phyloP scores from a whole-genome alignment of 2,888 invertebrate genomes.

The Caenorhabditis sp. region DNA sequence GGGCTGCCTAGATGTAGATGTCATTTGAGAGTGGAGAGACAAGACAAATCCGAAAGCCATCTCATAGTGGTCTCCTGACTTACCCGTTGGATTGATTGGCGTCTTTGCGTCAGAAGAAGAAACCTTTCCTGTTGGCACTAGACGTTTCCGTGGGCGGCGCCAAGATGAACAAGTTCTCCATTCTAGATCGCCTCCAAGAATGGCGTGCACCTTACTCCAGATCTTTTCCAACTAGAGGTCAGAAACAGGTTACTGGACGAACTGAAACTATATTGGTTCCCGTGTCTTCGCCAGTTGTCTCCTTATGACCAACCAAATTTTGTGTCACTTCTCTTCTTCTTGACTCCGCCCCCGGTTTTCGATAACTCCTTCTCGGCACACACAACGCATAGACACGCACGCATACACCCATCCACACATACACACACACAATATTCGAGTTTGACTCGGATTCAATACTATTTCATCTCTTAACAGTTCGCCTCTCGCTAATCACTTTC shows the following conservation, averaged over 20 bases:
- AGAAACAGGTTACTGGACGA: slow-evolving; percentile 11
- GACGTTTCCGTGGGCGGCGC: no score
- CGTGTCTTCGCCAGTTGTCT: background rate
- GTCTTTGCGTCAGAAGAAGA: no score
- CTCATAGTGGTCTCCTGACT: no score
- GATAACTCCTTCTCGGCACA: slow-evolving; percentile 10
- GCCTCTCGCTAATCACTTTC: background rate
- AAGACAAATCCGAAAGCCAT: no score
- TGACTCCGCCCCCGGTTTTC: slow-evolving; percentile 36
- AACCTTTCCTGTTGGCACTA: no score
- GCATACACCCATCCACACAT: slow-evolving; percentile 11
- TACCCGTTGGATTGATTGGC: no score
- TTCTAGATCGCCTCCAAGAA: no score
- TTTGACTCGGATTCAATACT: no score
- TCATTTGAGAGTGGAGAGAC: slow-evolving; percentile 6
- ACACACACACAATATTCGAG: slow-evolving; percentile 21
- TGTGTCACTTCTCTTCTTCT: background rate
- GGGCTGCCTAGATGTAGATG: slow-evolving; percentile 12
- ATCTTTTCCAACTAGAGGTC: background rate
- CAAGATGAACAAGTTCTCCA: no score
- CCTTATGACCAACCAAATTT: slow-evolving; percentile 17
- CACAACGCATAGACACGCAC: slow-evolving; percentile 9
- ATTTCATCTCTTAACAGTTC: no score
- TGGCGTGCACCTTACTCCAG: no score
- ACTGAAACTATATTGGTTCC: slow-evolving; percentile 45